Evolutionary conservation across 2,888 invertebrate genomes (phyloP).

Genomic region (Encarsia formosa): DNA sequence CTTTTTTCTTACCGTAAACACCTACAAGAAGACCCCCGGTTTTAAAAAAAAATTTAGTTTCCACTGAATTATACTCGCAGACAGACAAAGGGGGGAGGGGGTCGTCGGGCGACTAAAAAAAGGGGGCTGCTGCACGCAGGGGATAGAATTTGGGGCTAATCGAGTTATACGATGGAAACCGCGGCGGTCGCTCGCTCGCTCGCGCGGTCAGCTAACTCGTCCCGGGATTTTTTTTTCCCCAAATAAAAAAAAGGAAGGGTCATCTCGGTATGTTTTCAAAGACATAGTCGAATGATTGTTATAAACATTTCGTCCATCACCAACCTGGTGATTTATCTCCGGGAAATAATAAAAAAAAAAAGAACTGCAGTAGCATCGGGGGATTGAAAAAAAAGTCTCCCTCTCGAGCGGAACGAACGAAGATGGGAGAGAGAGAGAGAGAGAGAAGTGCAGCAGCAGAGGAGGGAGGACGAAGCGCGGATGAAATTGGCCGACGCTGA

Average conservation of each 20-base stretch:
- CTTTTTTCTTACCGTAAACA: no score
- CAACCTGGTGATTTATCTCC: no score
- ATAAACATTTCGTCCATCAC: no score
- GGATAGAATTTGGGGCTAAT: slow-evolving; percentile 42
- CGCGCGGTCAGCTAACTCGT: slow-evolving; percentile 44
- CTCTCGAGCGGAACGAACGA: slow-evolving; percentile 11
- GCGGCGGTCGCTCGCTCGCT: no score
- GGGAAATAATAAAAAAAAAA: slow-evolving; percentile 6
- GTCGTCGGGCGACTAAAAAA: slow-evolving; percentile 30
- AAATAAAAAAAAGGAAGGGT: slow-evolving; percentile 4
- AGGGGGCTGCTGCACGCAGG: slow-evolving; percentile 6
- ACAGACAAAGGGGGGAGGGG: slow-evolving; percentile 3
- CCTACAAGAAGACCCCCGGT: no score
- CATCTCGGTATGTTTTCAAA: slow-evolving; percentile 12
- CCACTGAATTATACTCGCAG: slow-evolving; percentile 35
- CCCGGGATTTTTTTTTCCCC: slow-evolving; percentile 32
- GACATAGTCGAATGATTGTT: no score
- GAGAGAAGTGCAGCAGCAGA: slow-evolving; percentile 9
- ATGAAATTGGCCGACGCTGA: slow-evolving; percentile 38
- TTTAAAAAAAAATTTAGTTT: slow-evolving; percentile 46
- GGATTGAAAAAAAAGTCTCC: slow-evolving; percentile 12
- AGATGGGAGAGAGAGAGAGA: neutral
- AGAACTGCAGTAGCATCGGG: neutral
- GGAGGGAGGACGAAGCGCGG: slow-evolving; percentile 27
- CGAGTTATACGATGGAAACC: slow-evolving; percentile 48